Evolutionary conservation across 1,140 invertebrate species (phyloP), one percentile per base, ranked within the genome.

Genomic region (Micrasema minimum): DNA sequence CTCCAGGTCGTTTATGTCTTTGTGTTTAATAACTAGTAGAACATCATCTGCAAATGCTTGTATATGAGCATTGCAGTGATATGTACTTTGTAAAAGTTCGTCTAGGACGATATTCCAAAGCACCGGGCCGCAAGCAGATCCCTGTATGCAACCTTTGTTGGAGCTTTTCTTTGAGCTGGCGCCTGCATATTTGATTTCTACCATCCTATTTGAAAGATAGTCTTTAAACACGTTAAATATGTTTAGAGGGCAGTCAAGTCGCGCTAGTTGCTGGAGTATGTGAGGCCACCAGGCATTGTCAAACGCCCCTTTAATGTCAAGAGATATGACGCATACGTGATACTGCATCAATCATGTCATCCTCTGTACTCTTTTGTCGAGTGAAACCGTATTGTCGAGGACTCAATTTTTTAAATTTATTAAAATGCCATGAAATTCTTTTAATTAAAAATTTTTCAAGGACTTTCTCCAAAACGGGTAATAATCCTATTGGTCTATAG

Each of bases 31-130:
- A 16, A 46, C 18, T 4, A 46, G 4, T 53, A 26, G 2, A 0
- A 53, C 50, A 26, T 53, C 50, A 26, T 53, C 50, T 7, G 50
- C 50, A 53, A 26, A 53, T 11, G 50, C 50, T 53, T 10, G 50
- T 26, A 26, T 26, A n/a, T 0, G 11, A 12, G 14, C 50, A 26
- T 98, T 99, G 96, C 95, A 98, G 84, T 46, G 12, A 46, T 16
- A 46, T n/a, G 2, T 1, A 12, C 2, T n/a, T 16, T 46, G n/a
- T 46, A 46, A 16, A 46, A 46, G 45, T 46, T 46, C 45, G 45
- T 46, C 12, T 46, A 46, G n/a, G 18, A 46, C 45, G 18, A 51
- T 51, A 23, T 51, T 51, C 48, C 48, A 51, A 6, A 51, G 48
- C 18, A 51, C 18, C 18, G 48, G 48, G 14, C 48, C 48, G 20